Evolutionary conservation across 2,888 invertebrate species (phyloP), one percentile per base, ranked within the genome.

Genomic region (Chaitophorus viminalis): DNA sequence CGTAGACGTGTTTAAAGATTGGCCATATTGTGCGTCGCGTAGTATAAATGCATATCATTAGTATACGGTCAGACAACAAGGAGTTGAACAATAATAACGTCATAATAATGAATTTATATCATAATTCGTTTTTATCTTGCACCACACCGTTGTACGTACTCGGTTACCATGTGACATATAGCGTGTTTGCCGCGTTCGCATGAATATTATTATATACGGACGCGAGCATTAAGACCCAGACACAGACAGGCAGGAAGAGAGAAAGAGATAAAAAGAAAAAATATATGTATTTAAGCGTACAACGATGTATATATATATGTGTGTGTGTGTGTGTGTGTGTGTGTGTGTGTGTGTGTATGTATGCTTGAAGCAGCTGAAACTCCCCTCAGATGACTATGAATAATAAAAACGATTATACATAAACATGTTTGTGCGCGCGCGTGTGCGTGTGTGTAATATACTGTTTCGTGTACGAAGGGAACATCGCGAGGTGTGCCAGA

Each of bases 321-420:
- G 6, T 6, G n/a, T 21, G 33, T 33, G 54, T 78, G 33, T 8
- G 21, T 33, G n/a, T 60, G 18, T 78, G 29, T 60, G 54, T 54
- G 31, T 52, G 21, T n/a, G 78, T 77, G 77, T 33, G 54, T 78
- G n/a, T 54, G 54, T 52, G 52, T 31, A 11, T 25, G 78, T 77
- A 54, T 33, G 33, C 60, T 65, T 54, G 78, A n/a, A 79, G 65
- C 78, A 79, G 79, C 39, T 65, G 65, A 79, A 65, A 68, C 81
- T 68, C 65, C 65, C 39, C 39, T 81, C 39, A 18, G 25, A 79
- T 33, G 54, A 78, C 78, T 78, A 78, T 78, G 78, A 79, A 79
- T 60, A 60, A 79, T 29, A 65, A 29, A 81, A 39, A 39, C n/a
- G 52, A 25, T 31, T 78, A 33, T 78, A 78, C 25, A n/a, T 77